Evolutionary conservation across 2,113 vertebrate species (phyloP), one percentile per base, ranked within the genome.

Genomic region (Entomyzon cyanotis): DNA sequence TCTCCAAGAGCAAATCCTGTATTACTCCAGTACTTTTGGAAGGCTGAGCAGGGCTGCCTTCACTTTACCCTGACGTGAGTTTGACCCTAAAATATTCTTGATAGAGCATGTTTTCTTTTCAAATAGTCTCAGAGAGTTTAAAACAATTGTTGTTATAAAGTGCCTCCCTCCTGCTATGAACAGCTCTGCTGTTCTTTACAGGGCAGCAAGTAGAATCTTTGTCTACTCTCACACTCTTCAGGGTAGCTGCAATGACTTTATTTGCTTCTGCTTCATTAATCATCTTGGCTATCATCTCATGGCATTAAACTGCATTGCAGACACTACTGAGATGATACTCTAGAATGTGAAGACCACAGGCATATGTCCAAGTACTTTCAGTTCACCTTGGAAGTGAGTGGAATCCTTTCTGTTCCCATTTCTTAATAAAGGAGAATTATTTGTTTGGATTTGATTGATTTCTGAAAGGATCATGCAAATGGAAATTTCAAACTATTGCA

Each of bases 311-410:
- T 31, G 46, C 46, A 86, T 97, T 30, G 62, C 70, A 67, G 84
- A 82, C 35, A 96, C 49, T 21, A 79, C 97, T 35, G 97, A 97
- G 75, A 96, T 97, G 73, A 85, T 96, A 73, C 84, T 96, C 70
- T 97, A 79, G 93, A 98, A 83, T 97, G 96, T 24, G 97, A 98
- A 94, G 97, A 98, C n/a, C 96, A 97, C 84, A 97, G 97, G 70
- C 96, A 97, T 73, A 50, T 97, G 55, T 94, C 92, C 42, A 97
- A 90, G 62, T 97, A 78, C 84, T 96, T 55, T 97, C 93, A 59
- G 81, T 97, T 56, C 50, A 68, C n/a, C 44, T 39, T 76, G 89
- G 60, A 93, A 86, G 96, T 94, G 71, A 94, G 94, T 73, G 28
- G 11, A 52, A 89, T 84, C 2, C 15, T 89, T 76, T 84, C 74